Evolutionary conservation across 2,797 vertebrate species (phyloP), one percentile per base, ranked within the genome.

Genomic region (Gobio occitaniae): DNA sequence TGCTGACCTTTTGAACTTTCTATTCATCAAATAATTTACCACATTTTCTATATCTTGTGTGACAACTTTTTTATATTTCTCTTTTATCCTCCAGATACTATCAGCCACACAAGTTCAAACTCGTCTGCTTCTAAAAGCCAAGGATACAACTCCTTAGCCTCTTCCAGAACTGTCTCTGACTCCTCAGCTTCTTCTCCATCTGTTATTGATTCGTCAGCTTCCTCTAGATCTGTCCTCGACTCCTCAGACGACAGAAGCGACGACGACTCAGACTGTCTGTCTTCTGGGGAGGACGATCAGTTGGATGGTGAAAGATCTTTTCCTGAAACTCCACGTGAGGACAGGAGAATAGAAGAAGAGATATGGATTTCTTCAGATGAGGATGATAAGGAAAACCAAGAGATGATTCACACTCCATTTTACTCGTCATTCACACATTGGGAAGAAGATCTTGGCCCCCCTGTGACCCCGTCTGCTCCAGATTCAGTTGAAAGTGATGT

Each of bases 171-270:
- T 17, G 93, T 92, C 29, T 90, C 89, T 0, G 92, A 92, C 12
- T 87, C 82, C 25, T 86, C 80, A 91, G 92, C 66, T 84, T 84
- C 69, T 81, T 78, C 74, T 47, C 63, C n/a, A 19, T 41, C 75
- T 56, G 70, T 77, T 50, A 78, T 29, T 8, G 65, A 66, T 56
- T 87, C 88, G n/a, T 69, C 77, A 17, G 10, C 52, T 29, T 89
- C 86, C 19, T 84, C 83, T 56, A 82, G 50, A 86, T 86, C 80
- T 56, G 78, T 84, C 56, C 87, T 61, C 78, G 91, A 88, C 86
- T 96, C 95, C 21, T 96, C 95, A 0, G 95, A 96, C 48, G 95
- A 95, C 85, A 78, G 52, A 71, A 97, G 94, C 0, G 95, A 96
- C 0, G 94, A 90, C 84, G 96, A 94, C 6, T 97, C 96, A 10